Evolutionary conservation across 2,797 vertebrate genomes (phyloP), one percentile per base, ranked within the genome.

Genomic region (Ptychobarbus kaznakovi): DNA sequence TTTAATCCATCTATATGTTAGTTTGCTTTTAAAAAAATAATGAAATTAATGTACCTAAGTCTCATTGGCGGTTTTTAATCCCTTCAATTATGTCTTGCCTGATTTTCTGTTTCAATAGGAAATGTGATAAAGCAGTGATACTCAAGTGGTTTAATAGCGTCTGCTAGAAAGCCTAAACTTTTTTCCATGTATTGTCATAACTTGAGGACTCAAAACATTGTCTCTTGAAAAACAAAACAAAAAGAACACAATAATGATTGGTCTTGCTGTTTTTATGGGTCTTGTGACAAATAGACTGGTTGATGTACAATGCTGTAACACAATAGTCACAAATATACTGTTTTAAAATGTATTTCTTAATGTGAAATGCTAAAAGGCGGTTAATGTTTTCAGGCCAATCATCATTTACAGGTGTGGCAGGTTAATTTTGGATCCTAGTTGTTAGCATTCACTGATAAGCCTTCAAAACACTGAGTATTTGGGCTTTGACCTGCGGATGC

Each of bases 401-500:
- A 20, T 11, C 9, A 7, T 16, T 80, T 25, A n/a, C 3, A 38
- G 15, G n/a, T 49, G 25, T 51, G 8, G 16, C 4, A 15, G 4
- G 15, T 56, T 70, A 7, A 58, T 44, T 32, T 42, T n/a, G n/a
- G 11, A 32, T 12, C 5, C 40, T 61, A 38, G 9, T 38, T 68
- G 12, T 65, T 18, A 63, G 46, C n/a, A 65, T 82, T 42, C 25
- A 44, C 16, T 22, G 25, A 32, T 25, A n/a, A 65, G 28, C 20
- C 20, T 66, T 75, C 2, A 16, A 20, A 70, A 28, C 18, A 69
- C n/a, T 42, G 22, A 51, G 58, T 35, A 40, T 11, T 56, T 66
- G 6, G 13, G 7, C 10, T 69, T 78, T 77, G 65, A 46, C 65
- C 73, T 69, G 74, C 35, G 68, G n/a, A 69, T 77, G 35, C 76